phyloP scores from a whole-genome alignment of 2,113 vertebrate genomes.

The Papio anubis region DNA sequence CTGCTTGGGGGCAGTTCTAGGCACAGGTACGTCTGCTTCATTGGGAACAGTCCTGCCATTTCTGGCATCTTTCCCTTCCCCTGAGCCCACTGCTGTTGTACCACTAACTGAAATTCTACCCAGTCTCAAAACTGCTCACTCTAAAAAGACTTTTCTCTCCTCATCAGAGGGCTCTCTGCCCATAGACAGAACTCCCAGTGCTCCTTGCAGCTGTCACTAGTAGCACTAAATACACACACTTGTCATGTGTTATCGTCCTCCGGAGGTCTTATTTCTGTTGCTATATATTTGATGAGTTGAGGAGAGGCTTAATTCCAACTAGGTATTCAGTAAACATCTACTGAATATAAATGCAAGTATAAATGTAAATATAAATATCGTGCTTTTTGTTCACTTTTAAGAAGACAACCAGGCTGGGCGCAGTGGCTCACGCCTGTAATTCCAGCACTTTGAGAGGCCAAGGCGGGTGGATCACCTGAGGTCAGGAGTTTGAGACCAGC shows the following conservation, averaged over 20 bases:
- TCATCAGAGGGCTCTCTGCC: background rate
- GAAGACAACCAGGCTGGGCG: no score
- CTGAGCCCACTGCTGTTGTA: background rate
- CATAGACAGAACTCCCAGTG: background rate
- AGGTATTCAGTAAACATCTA: background rate
- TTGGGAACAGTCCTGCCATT: background rate
- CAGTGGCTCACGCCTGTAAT: no score
- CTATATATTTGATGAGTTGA: background rate
- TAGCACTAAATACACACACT: background rate
- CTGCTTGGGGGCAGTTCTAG: background rate
- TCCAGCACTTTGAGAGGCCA: no score
- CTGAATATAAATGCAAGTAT: background rate
- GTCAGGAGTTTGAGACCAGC: no score
- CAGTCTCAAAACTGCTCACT: background rate
- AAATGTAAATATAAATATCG: background rate
- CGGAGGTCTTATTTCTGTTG: background rate
- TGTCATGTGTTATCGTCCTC: background rate
- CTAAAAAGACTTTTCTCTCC: background rate
- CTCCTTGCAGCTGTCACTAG: background rate
- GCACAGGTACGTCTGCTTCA: background rate
- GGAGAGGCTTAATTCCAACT: background rate
- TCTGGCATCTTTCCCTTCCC: background rate
- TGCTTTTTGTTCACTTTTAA: background rate
- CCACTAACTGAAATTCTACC: background rate
- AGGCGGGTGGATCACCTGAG: no score